Evolutionary conservation across 2,888 invertebrate genomes (phyloP).

Genomic region (Torymus tubicola): DNA sequence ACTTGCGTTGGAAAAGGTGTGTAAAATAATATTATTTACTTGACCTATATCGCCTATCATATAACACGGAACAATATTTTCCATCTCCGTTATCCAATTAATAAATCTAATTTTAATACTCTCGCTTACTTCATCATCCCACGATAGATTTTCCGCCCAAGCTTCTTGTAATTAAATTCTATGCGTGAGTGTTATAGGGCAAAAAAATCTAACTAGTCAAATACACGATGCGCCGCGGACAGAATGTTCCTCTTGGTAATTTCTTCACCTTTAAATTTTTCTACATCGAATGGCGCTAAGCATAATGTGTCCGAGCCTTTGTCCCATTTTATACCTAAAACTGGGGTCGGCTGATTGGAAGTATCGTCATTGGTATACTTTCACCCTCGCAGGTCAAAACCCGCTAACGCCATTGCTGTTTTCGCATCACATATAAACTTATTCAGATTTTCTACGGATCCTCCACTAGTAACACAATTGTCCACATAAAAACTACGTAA

Average conservation of each 20-base stretch:
- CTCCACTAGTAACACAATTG: background rate
- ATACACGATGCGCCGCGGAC: background rate
- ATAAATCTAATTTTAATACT: too few relatives aligned
- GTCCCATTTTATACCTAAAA: conserved; percentile 23
- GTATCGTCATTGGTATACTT: conserved; percentile 4
- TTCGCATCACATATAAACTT: background rate
- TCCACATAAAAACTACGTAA: conserved; percentile 33
- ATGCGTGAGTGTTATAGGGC: background rate
- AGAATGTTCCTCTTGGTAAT: background rate
- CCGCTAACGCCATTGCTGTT: conserved; percentile 7
- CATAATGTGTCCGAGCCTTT: background rate
- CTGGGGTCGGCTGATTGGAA: background rate
- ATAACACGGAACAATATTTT: too few relatives aligned
- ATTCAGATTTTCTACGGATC: background rate
- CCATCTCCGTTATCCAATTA: too few relatives aligned
- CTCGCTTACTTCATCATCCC: background rate
- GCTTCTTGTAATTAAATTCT: background rate
- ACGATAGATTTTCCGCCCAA: background rate
- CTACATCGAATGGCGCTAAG: too few relatives aligned
- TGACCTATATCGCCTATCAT: too few relatives aligned
- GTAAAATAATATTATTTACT: too few relatives aligned
- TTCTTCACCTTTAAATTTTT: background rate
- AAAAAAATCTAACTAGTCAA: background rate
- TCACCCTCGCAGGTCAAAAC: conserved; percentile 35
- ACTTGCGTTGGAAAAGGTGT: too few relatives aligned